A percentile compares a stretch with the other conserved stretches of the same genome.
Conservation (phyloP, 2,888 invertebrate genomes). For the Xanthorhoe spadicearia region DNA sequence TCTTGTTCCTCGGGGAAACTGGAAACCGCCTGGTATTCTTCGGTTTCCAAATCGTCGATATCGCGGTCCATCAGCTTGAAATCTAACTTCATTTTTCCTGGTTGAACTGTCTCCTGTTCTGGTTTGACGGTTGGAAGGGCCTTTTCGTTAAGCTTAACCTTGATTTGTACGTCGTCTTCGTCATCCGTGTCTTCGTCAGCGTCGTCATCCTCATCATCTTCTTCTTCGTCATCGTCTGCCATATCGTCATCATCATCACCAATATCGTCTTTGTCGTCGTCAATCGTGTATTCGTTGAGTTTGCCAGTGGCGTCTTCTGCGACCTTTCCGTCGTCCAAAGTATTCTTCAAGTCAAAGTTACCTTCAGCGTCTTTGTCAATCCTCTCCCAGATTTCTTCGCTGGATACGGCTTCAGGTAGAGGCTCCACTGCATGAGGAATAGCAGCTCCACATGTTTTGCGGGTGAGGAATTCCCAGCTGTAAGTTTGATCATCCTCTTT, state of each 20-base stretch:
- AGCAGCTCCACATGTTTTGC: constrained; percentile 71
- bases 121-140: constrained; percentile 2
- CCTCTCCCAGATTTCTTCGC: constrained; percentile 80
- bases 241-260: constrained; percentile 66
- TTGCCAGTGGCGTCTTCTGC: constrained; percentile 57
- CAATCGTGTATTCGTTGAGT: constrained; percentile 50
- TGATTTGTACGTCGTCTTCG: constrained; percentile 72
- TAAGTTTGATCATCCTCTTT: constrained; percentile 70
- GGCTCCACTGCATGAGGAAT: constrained; percentile 68
- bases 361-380: constrained; percentile 71
- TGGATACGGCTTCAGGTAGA: constrained; percentile 62
- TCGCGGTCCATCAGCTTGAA: constrained; percentile 68
- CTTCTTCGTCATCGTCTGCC: constrained; percentile 63
- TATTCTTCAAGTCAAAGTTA: constrained; percentile 75
- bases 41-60: constrained; percentile 63
- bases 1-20: constrained; percentile 61
- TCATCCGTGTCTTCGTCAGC: constrained; percentile 59
- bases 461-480: constrained; percentile 80
- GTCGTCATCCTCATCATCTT: constrained; percentile 55
- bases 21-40: constrained; percentile 64
- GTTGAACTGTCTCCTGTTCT: constrained; percentile 16
- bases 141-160: constrained; percentile 50
- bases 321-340: constrained; percentile 73
- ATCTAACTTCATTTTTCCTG: constrained; percentile 62
- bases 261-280: constrained; percentile 59